phyloP scores from a whole-genome alignment of 2,113 vertebrate species.

The Nestor notabilis region DNA sequence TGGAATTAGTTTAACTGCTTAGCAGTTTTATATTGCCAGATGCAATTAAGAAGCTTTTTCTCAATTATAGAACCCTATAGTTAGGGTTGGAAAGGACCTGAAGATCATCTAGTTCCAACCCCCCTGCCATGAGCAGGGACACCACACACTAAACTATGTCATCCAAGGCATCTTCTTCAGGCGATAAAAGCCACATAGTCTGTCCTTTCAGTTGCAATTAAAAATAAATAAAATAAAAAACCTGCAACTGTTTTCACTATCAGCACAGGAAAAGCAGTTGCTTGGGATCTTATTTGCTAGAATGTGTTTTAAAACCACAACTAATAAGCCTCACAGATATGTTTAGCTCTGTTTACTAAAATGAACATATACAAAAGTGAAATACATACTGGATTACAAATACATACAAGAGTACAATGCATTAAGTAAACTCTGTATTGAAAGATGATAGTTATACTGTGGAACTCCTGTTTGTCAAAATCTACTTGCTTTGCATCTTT shows the following conservation, averaged over 20 bases:
- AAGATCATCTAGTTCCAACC: no score
- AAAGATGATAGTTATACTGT: not conserved
- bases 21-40: not conserved
- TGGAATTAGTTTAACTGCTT: not conserved
- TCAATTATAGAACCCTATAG: no score
- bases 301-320: not conserved
- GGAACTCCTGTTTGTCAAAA: not conserved
- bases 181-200: not conserved
- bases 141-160: no score
- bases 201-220: not conserved
- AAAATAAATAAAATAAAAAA: not conserved
- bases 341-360: constrained; percentile 9
- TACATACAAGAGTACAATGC: not conserved
- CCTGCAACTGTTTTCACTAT: not conserved
- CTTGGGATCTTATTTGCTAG: not conserved
- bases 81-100: no score
- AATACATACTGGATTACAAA: not conserved
- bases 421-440: not conserved
- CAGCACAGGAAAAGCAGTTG: not conserved
- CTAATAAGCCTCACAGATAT: not conserved
- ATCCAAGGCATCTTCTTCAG: not conserved
- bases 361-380: not conserved
- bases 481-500: not conserved
- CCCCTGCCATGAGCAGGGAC: no score
- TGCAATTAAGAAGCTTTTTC: not conserved